Base-by-base conservation (phyloP, 1,140 invertebrate species). In the Orius laevigatus region DNA sequence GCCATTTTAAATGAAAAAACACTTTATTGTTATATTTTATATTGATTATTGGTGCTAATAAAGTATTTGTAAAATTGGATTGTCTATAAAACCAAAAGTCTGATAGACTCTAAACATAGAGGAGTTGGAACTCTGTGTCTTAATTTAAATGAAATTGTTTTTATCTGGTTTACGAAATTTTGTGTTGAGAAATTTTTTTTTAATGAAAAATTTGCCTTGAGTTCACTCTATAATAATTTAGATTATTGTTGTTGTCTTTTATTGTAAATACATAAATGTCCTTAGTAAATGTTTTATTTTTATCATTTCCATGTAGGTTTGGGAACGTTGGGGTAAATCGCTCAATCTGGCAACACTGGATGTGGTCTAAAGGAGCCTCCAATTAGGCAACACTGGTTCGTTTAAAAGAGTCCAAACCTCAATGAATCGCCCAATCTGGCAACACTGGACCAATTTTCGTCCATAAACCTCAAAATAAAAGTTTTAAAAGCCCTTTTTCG, bases 41-140 rank as follows among this genome's bases (percentile, higher is more conserved):
- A 47, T 45, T 12, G 15, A 16, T 19, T 39, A 48, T 48, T 48
- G 46, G 51, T 53, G 51, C 46, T 53, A 48, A 48, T 42, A 53
- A 47, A 53, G 46, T 36, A 49, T 44, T n/a, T 49, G 43, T 49
- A 41, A 39, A 43, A 33, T 19, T 16, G 39, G 44, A 36, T 33
- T 43, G 19, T 14, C n/a, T 14, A 53, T 20, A 19, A 42, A 53
- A 32, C 40, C 31, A 44, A 51, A 54, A 54, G 53, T 54, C 53
- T 54, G 53, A 54, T 46, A 38, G 53, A 54, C 53, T 54, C 53
- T 54, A 54, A 54, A 54, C 49, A 54, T 49, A 54, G 49, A 54
- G 53, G 25, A 46, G 48, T 46, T 49, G 53, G 16, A 54, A 54
- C 53, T 54, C 49, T 54, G 53, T 54, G 53, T 51, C 53, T 54